These are phyloP conservation scores for Diplolepis rosae DNA, from an alignment of 2,888 invertebrate genomes.

Conservation along the genomic window DNA sequence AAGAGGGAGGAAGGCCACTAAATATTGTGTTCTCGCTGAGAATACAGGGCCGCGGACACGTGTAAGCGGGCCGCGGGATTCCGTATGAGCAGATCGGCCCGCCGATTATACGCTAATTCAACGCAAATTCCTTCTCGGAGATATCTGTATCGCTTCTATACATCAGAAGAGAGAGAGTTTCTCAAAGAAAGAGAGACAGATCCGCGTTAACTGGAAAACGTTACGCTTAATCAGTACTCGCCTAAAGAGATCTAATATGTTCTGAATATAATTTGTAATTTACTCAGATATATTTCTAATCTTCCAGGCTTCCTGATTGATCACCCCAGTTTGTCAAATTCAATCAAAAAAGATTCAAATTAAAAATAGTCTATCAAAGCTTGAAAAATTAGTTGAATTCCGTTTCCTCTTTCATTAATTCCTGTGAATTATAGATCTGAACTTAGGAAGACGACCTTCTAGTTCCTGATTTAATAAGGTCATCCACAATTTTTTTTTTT, in stretches of 20 bases:
- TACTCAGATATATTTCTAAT: not conserved
- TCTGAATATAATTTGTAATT: not conserved
- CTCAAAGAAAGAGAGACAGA: conserved; percentile 32
- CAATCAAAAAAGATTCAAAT: too few relatives aligned
- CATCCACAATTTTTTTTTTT: too few relatives aligned
- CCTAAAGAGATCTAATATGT: conserved; percentile 54
- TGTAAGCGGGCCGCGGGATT: conserved; percentile 72
- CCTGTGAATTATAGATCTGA: too few relatives aligned
- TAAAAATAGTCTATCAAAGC: too few relatives aligned
- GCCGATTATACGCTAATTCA: conserved; percentile 74
- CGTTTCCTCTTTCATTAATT: too few relatives aligned
- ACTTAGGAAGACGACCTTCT: too few relatives aligned
- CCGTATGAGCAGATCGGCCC: conserved; percentile 72
- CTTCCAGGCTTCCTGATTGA: too few relatives aligned
- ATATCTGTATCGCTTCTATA: conserved; percentile 73
- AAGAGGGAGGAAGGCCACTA: conserved; percentile 60
- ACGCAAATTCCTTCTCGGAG: conserved; percentile 72
- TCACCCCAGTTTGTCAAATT: too few relatives aligned
- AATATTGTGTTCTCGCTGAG: conserved; percentile 73
- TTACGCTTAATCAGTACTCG: conserved; percentile 60
- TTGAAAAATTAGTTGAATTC: too few relatives aligned
- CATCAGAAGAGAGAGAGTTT: conserved; percentile 57
- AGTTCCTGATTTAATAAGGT: too few relatives aligned
- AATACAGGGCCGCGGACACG: conserved; percentile 71
- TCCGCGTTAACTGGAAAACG: conserved; percentile 22